A percentile compares a stretch with the other conserved stretches of the same genome.
Conservation (phyloP, 2,113 vertebrate genomes). For the Erinaceus europaeus region DNA sequence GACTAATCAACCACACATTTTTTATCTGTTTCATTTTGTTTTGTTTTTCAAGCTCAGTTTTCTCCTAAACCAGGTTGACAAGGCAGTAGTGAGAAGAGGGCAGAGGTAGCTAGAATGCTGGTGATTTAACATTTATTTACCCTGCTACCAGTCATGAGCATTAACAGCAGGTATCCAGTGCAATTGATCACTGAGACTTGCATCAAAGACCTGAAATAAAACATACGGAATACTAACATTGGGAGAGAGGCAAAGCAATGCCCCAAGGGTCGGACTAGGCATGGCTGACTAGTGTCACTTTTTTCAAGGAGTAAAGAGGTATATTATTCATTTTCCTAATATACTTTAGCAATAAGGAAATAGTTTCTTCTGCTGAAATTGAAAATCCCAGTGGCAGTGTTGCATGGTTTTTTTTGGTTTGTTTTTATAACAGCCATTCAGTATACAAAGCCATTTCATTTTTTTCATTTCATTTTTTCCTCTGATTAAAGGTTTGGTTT, state of each 20-base stretch:
- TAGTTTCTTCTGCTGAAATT: neutral
- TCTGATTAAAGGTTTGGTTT: slow-evolving; percentile 85
- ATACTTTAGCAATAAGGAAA: neutral
- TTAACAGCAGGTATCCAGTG: neutral
- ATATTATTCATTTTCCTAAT: neutral
- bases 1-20: neutral
- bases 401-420: neutral
- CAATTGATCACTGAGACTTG: neutral
- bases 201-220: neutral
- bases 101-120: neutral
- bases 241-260: neutral
- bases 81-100: neutral
- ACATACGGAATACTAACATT: neutral
- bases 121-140: neutral
- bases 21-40: no score
- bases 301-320: neutral
- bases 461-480: no score
- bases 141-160: neutral
- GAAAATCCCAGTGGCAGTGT: neutral
- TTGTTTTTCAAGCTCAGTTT: neutral
- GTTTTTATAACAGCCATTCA: slow-evolving; percentile 2
- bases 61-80: neutral
- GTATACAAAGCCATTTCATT: slow-evolving; percentile 24
- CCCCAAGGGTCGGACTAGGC: neutral
- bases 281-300: neutral